Evolutionary conservation across 2,888 invertebrate genomes (phyloP).

Genomic region (Folsomia manolachei): DNA sequence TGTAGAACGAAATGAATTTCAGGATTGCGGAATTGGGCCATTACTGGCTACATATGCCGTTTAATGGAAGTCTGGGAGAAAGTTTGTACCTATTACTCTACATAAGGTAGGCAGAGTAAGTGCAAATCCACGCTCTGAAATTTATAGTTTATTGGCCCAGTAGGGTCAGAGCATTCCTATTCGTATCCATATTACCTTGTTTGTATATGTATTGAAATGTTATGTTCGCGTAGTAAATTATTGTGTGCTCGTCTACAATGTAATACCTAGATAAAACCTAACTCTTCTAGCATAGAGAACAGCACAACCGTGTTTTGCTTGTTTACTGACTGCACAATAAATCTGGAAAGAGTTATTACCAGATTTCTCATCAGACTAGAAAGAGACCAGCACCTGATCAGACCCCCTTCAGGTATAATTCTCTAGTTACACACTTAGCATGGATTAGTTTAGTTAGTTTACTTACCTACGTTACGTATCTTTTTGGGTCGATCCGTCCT

Average conservation of each 20-base stretch:
- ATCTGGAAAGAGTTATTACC: too few relatives aligned
- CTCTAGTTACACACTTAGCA: not conserved
- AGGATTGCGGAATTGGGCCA: not conserved
- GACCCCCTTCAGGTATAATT: not conserved
- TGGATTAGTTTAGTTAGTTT: not conserved
- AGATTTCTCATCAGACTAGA: not conserved
- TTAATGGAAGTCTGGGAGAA: too few relatives aligned
- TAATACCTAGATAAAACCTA: too few relatives aligned
- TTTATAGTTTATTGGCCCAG: conserved; percentile 8
- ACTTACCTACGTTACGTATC: not conserved
- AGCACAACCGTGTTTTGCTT: too few relatives aligned
- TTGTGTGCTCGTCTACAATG: conserved; percentile 16
- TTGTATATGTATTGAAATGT: conserved; percentile 17
- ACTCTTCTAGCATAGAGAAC: too few relatives aligned
- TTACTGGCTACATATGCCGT: too few relatives aligned
- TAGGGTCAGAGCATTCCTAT: too few relatives aligned
- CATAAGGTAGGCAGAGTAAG: too few relatives aligned
- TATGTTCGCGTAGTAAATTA: conserved; percentile 19
- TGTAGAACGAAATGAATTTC: not conserved
- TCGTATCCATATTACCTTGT: not conserved
- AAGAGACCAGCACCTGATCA: not conserved
- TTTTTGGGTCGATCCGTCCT: not conserved
- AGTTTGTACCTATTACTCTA: too few relatives aligned
- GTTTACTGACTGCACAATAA: conserved; percentile 12
- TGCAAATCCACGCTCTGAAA: not conserved